Base-by-base conservation (phyloP, 2,113 vertebrate genomes). In the Vimba vimba region DNA sequence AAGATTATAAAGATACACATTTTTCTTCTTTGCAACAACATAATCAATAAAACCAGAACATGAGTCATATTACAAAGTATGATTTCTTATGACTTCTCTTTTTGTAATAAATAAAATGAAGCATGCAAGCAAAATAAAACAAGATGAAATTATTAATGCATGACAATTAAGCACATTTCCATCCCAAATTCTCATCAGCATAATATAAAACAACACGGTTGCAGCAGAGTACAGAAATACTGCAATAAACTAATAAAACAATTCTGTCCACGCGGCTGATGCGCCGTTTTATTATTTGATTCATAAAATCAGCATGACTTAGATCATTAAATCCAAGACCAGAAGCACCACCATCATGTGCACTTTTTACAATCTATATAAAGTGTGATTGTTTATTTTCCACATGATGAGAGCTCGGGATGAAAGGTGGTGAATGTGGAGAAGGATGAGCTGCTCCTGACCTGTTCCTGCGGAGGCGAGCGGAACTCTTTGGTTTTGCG, bases 401-500 rank as follows among this genome's bases (percentile, higher is more conserved):
- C 39, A 1, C 39, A 6, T 39, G 6, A 39, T 7, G 0, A 39
- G 39, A 39, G 39, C 6, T 39, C 1, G 39, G 39, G 39, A 39
- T 39, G 39, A 6, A 36, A 1, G 39, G 1, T 9, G 39, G 39
- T 7, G 8, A 43, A 2, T 45, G 43, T 10, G 39, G 43, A 0
- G 6, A 39, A 39, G 39, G 39, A 7, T 0, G 39, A 43, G 43
- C 43, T 33, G 43, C 43, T 11, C 4, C 77, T 23, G 85, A 99
- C 98, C 97, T 99, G 98, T 5, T 99, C 98, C 86, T 99, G 98
- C 47, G 98, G 98, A 10, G 98, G 98, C 0, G 97, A 99, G 68
- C 98, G 92, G 88, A 99, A 99, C 89, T 99, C 98, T 93, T 97
- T 98, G 50, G 98, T 99, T 89, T 99, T 99, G 86, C 96, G 96